Conservation (phyloP, 2,888 invertebrate species). For the Drosophila sordidapex region DNA sequence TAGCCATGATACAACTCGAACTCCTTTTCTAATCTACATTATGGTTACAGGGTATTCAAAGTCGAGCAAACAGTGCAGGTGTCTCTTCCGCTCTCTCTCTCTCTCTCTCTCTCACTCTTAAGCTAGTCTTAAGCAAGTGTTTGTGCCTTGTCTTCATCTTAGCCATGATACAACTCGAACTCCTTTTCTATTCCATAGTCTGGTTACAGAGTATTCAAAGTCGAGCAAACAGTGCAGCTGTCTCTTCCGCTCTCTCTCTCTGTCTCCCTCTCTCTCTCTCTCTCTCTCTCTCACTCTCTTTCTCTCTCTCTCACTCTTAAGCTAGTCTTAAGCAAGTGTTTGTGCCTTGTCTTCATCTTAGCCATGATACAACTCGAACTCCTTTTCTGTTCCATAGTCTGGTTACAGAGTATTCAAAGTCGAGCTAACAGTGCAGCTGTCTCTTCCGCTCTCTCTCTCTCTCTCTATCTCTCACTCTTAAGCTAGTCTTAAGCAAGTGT, state of each 20-base stretch:
- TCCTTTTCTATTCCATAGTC: no score
- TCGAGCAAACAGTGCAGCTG: no score
- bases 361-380: not conserved
- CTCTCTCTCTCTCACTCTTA: not conserved
- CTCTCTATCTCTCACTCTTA: not conserved
- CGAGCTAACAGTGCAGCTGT: conserved; percentile 49
- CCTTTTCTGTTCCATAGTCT: fast-evolving
- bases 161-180: no score
- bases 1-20: not conserved
- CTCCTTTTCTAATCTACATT: fast-evolving
- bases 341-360: not conserved
- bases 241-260: no score
- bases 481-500: conserved; percentile 51
- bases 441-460: conserved; percentile 2
- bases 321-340: no score
- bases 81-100: conserved; percentile 9
- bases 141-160: conserved; percentile 43
- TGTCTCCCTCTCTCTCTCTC: no score
- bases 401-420: conserved; percentile 18
- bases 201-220: no score
- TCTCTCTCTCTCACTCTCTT: no score
- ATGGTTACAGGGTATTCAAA: conserved; percentile 13
- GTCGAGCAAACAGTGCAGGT: conserved; percentile 48
- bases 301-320: no score
- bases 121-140: conserved; percentile 51